Evolutionary conservation across 2,797 vertebrate genomes (phyloP), one percentile per base, ranked within the genome.

Genomic region (Takifugu ocellatus): DNA sequence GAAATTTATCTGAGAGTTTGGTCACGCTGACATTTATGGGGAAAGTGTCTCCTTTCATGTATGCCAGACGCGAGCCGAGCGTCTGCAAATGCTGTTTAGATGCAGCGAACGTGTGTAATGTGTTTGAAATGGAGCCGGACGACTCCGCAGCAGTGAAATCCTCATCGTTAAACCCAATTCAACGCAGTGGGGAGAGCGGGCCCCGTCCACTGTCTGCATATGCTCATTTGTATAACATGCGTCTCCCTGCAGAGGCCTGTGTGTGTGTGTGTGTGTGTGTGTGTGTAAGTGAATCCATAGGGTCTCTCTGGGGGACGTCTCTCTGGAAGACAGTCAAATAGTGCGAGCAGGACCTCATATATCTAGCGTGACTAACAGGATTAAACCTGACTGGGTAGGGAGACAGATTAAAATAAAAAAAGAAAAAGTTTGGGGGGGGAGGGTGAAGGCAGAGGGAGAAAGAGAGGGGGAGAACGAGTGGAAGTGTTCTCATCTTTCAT

Each of bases 311-410:
- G 82, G 74, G 81, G 82, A 79, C 51, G 78, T 81, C 77, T 83
- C 78, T 48, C 60, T 82, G 82, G 77, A 82, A 79, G 54, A 76
- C 62, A 84, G 75, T 87, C 74, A 78, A 74, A 75, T 71, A 70
- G 66, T 75, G 69, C 68, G 78, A 85, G 74, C 78, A 54, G 78
- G 78, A 81, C 75, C 74, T 72, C 74, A 68, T 86, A 83, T 84
- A 88, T 87, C 86, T 80, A 74, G 82, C 74, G 64, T 83, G 85
- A 88, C 87, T 84, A 89, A 89, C 79, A 73, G 84, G 84, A 88
- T 89, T 89, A 85, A 85, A 86, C 70, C 80, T 87, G 81, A 85
- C 84, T 87, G 84, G 70, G 69, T 59, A 70, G 74, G 72, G 75
- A 86, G 72, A 82, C 67, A 71, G 79, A 83, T 76, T 68, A 70